Conservation (phyloP, 1,140 invertebrate species). For the Halyomorpha halys region DNA sequence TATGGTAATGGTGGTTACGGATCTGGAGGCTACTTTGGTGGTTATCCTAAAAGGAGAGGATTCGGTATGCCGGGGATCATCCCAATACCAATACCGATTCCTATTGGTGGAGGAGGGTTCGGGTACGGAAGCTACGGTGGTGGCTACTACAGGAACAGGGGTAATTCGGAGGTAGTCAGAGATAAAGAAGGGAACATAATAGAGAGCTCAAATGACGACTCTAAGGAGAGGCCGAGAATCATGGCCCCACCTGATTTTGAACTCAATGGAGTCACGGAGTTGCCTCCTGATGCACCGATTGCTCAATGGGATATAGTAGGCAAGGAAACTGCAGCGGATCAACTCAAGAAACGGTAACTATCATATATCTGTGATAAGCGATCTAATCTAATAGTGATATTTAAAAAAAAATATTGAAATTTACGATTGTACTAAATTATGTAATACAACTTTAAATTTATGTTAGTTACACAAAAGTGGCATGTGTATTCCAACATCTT, state of each 20-base stretch:
- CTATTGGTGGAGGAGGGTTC: neutral
- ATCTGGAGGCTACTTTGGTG: neutral
- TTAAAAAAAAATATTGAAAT: too few species aligned
- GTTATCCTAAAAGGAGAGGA: neutral
- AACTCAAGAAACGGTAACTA: too few species aligned
- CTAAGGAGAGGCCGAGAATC: neutral
- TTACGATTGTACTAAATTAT: too few species aligned
- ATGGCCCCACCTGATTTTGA: neutral
- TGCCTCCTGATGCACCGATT: neutral
- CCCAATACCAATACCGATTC: neutral
- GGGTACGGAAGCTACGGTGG: neutral
- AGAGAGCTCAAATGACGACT: neutral
- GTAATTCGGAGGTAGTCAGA: neutral
- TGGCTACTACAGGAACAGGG: neutral
- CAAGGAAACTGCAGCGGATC: neutral
- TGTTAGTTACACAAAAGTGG: too few species aligned
- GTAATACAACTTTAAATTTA: too few species aligned
- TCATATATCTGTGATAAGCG: too few species aligned
- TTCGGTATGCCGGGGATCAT: neutral
- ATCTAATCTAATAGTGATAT: too few species aligned
- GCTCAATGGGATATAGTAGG: neutral
- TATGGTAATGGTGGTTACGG: neutral
- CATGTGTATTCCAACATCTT: too few species aligned
- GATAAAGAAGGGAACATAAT: neutral
- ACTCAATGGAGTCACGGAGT: neutral